Percentiles rank a stretch among this genome's conserved stretches.
Conservation (phyloP, 1,140 invertebrate genomes). For the Bathynomus jamesi region DNA sequence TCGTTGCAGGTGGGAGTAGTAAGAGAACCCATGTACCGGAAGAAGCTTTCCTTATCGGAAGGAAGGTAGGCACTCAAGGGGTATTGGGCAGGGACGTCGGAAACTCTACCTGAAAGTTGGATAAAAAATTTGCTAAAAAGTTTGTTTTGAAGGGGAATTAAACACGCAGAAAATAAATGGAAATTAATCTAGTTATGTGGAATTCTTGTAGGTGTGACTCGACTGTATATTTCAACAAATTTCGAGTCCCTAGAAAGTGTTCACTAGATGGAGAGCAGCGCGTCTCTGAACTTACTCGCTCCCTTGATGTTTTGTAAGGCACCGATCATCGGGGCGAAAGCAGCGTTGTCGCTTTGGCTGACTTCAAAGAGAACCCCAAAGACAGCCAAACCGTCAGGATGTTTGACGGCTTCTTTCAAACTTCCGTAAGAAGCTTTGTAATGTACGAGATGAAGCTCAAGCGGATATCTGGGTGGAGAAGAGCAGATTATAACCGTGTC, state of each 20-base stretch:
- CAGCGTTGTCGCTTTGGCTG: conserved; percentile 10
- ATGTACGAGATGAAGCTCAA: conserved; percentile 49
- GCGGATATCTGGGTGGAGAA: conserved; percentile 28
- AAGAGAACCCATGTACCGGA: conserved; percentile 60
- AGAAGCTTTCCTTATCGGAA: conserved; percentile 53
- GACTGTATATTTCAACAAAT: no score
- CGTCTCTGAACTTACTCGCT: neutral
- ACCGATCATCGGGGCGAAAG: conserved; percentile 9
- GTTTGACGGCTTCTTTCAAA: conserved; percentile 12
- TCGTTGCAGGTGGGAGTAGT: conserved; percentile 53
- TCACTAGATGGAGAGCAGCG: no score
- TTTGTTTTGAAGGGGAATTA: no score
- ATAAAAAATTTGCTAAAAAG: no score
- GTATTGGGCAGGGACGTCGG: conserved; percentile 12
- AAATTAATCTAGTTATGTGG: no score
- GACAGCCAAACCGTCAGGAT: conserved; percentile 27
- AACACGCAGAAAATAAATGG: no score
- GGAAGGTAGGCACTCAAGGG: conserved; percentile 48
- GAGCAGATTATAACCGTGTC: no score
- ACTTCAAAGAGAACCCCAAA: conserved; percentile 28
- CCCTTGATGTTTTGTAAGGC: conserved; percentile 6
- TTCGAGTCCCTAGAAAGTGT: no score
- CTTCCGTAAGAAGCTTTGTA: conserved; percentile 41
- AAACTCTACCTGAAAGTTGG: neutral
- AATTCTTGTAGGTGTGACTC: no score